A percentile compares a stretch with the other conserved stretches of the same genome.
Conservation (phyloP, 2,888 invertebrate genomes). For the Oxytorus armatus region DNA sequence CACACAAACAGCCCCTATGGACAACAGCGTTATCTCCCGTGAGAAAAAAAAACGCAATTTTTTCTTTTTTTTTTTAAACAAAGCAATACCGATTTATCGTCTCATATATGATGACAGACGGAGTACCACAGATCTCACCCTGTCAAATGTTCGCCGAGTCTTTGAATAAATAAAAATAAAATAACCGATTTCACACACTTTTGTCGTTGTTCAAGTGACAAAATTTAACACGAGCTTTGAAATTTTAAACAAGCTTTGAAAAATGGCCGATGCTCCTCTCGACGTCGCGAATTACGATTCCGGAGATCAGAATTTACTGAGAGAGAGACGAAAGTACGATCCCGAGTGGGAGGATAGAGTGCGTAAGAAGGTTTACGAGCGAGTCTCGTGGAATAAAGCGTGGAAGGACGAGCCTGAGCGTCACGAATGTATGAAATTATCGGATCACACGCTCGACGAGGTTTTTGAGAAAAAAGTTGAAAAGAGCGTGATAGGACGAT, state of each 20-base stretch:
- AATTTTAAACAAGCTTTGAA: not conserved
- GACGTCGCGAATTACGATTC: constrained; percentile 27
- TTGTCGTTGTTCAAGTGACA: not conserved
- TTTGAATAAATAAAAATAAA: not conserved
- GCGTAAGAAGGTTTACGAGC: constrained; percentile 43
- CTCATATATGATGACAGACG: not conserved
- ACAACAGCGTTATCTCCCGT: constrained; percentile 12
- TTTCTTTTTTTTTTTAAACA: constrained; percentile 15
- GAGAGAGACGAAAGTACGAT: constrained; percentile 10
- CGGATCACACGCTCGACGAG: constrained; percentile 47
- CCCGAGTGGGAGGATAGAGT: constrained; percentile 44
- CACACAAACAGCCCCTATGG: constrained; percentile 44
- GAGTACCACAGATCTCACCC: not conserved
- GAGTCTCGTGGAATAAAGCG: constrained; percentile 53
- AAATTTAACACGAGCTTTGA: not conserved
- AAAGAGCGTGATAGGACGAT: constrained; percentile 55
- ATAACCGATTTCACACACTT: not conserved
- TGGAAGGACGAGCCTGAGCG: constrained; percentile 27
- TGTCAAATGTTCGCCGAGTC: constrained; percentile 15
- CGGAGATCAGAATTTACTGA: constrained; percentile 13
- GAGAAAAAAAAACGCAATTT: constrained; percentile 10
- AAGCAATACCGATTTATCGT: constrained; percentile 30
- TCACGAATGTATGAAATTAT: not conserved
- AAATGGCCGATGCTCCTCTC: not conserved
- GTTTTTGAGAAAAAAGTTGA: constrained; percentile 55